phyloP scores from a whole-genome alignment of 2,113 vertebrate species.

The Plecotus auritus region DNA sequence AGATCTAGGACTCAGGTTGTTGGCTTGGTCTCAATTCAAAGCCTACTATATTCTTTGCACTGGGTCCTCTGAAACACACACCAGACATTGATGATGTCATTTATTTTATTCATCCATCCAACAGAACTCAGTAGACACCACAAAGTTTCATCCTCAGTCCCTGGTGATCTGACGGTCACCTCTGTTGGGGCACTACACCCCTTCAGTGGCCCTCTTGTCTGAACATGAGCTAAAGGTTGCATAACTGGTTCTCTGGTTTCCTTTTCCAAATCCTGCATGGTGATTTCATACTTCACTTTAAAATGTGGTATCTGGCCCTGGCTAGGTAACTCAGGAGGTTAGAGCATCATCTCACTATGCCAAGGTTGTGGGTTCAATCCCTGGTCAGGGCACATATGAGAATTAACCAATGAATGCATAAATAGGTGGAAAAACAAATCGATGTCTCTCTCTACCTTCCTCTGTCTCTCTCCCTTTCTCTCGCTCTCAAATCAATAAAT shows the following conservation, averaged over 20 bases:
- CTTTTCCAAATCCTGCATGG: neutral
- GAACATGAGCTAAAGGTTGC: neutral
- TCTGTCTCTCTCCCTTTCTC: neutral
- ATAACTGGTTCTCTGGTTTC: neutral
- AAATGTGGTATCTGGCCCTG: neutral
- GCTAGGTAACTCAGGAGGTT: neutral
- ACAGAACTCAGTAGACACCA: neutral
- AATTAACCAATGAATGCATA: neutral
- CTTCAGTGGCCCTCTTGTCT: neutral
- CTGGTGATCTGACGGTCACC: neutral
- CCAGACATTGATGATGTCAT: neutral
- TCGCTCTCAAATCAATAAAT: neutral
- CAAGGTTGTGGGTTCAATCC: neutral
- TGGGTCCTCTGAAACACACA: neutral
- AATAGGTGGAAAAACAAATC: neutral
- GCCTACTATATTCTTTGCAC: neutral
- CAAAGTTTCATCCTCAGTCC: neutral
- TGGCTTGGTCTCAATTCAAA: neutral
- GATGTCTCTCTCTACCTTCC: neutral
- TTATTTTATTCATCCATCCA: neutral
- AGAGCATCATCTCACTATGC: neutral
- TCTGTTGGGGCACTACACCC: no score
- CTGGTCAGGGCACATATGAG: neutral
- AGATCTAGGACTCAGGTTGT: neutral
- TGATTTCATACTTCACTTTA: neutral